Evolutionary conservation across 2,797 vertebrate genomes (phyloP), one percentile per base, ranked within the genome.

Genomic region (Mastacembelus armatus): DNA sequence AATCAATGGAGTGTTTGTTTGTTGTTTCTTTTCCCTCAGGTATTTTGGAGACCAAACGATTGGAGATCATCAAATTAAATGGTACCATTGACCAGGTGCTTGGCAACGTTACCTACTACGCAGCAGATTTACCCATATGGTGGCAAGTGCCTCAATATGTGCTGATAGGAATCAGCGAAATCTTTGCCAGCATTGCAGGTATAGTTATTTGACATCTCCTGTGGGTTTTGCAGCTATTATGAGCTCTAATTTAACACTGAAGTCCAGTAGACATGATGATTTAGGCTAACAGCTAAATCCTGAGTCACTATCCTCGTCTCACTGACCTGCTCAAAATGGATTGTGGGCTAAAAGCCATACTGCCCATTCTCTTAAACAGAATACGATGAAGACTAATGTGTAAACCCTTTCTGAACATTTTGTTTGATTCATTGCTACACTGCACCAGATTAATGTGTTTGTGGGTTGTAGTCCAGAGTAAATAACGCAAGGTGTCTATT

Each of bases 171-270:
- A 90, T 99, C 92, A 99, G 98, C 29, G 98, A 99, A 88, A 94
- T 99, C 86, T 99, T 99, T 74, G 97, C 98, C 70, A 99, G 98
- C 86, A 99, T 99, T 77, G 95, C 97, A 89, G 98, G 98, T 98
- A 89, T 76, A 92, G 79, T 50, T 48, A 67, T 64, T 81, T 56
- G 14, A 81, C n/a, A 27, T 71, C 43, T 74, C 56, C 8, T 47
- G 52, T 60, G 64, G 24, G 43, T 59, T 60, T 58, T 32, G 30
- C 33, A 54, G 15, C 63, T 39, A 5, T 50, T 42, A 44, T 15
- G 63, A 24, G 7, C 42, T 71, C 27, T 71, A 22, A 42, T 73
- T 83, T 50, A 51, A 50, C 26, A 10, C 44, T 16, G 18, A 15
- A 12, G 30, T 33, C 33, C 66, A 65, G 43, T 45, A 45, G 56